A percentile compares a stretch with the other conserved stretches of the same genome.
These are phyloP conservation scores for Paelopatides confundens DNA, from an alignment of 53 echinoderm and acorn worm genomes.

Conservation along the genomic window DNA sequence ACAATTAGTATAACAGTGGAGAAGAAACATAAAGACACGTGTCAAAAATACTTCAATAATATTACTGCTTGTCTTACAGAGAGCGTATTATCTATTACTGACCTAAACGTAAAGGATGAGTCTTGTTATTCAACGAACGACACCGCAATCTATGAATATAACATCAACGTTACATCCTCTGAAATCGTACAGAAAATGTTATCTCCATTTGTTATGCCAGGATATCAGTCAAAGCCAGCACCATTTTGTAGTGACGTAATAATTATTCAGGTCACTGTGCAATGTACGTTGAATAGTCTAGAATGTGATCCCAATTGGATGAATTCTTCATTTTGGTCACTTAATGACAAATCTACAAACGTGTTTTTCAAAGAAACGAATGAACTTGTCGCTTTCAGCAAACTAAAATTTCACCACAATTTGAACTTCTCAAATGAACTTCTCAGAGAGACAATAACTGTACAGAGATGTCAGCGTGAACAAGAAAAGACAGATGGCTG, in stretches of 20 bases:
- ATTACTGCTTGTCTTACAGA: not conserved
- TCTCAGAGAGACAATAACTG: not conserved
- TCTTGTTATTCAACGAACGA: too few species aligned
- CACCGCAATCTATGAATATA: too few species aligned
- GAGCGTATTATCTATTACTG: not conserved
- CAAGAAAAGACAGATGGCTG: not conserved
- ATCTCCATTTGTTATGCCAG: too few species aligned
- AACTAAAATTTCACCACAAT: not conserved
- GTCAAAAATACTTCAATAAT: not conserved
- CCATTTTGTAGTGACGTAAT: too few species aligned
- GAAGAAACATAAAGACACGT: not conserved
- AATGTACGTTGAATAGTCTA: too few species aligned
- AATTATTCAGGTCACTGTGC: too few species aligned
- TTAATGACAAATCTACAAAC: not conserved
- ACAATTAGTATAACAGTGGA: not conserved
- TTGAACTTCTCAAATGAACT: not conserved
- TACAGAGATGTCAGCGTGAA: not conserved
- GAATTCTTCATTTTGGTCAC: not conserved
- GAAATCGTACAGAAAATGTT: too few species aligned
- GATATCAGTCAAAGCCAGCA: too few species aligned
- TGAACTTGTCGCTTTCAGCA: not conserved
- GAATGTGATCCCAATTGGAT: not conserved
- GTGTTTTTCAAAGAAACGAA: not conserved
- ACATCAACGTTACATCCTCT: too few species aligned
- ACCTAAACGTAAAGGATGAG: not conserved